Conservation (phyloP, 2,113 vertebrate genomes). For the Salvelinus alpinus region DNA sequence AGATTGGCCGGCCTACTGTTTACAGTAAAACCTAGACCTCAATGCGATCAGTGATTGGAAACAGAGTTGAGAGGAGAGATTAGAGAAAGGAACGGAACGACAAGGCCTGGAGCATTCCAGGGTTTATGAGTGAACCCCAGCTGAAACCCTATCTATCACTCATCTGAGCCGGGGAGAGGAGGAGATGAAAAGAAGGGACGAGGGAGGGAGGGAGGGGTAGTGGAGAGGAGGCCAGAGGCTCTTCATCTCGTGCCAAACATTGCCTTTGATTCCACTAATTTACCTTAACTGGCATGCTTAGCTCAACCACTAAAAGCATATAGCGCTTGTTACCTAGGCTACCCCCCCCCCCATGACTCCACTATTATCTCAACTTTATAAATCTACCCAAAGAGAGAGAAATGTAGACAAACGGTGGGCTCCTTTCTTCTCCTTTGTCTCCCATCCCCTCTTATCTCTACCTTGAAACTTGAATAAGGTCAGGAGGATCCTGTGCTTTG, state of each 20-base stretch:
- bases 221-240: slow-evolving; percentile 8
- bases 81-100: slow-evolving; percentile 38
- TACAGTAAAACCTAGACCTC: slow-evolving; percentile 42
- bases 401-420: slow-evolving; percentile 29
- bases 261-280: slow-evolving; percentile 45
- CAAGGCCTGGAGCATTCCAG: slow-evolving; percentile 19
- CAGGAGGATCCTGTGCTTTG: slow-evolving; percentile 40
- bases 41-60: slow-evolving; percentile 60
- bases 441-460: slow-evolving; percentile 25
- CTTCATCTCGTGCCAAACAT: slow-evolving; percentile 71
- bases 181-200: slow-evolving; percentile 40
- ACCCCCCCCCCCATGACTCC: slow-evolving; percentile 3
- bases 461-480: slow-evolving; percentile 28
- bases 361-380: slow-evolving; percentile 54
- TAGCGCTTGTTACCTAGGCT: slow-evolving; percentile 57
- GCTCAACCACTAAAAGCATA: slow-evolving; percentile 58
- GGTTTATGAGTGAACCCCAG: slow-evolving; percentile 49
- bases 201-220: slow-evolving; percentile 2
- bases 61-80: slow-evolving; percentile 45
- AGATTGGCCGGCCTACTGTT: slow-evolving; percentile 37
- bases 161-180: slow-evolving; percentile 27
- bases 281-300: slow-evolving; percentile 38
- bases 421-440: neutral
- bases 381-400: slow-evolving; percentile 36
- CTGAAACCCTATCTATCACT: slow-evolving; percentile 59